Percentiles rank a stretch among this genome's conserved stretches.
These are phyloP conservation scores for Sinelater perroti DNA, from an alignment of 2,888 invertebrate genomes.

Conservation along the genomic window DNA sequence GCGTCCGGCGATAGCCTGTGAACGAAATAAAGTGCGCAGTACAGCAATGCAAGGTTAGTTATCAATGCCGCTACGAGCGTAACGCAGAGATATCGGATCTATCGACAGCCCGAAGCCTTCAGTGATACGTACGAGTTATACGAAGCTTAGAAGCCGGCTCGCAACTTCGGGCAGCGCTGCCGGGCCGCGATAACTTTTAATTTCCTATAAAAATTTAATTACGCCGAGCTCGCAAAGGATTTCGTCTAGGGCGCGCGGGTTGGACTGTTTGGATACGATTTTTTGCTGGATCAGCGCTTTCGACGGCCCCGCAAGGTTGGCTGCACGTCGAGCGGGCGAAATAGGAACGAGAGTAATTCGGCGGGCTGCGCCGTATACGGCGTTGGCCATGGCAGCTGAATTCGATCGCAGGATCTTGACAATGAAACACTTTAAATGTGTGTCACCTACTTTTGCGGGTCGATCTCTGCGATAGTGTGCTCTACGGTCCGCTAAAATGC, in stretches of 20 bases:
- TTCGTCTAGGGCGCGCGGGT: no score
- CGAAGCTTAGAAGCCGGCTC: no score
- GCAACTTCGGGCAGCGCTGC: no score
- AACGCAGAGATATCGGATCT: conserved; percentile 8
- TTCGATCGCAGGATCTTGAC: conserved; percentile 40
- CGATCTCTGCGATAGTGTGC: conserved; percentile 33
- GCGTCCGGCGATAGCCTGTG: not conserved
- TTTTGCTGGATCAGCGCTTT: no score
- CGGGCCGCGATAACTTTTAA: no score
- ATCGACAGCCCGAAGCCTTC: conserved; percentile 8
- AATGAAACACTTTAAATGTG: conserved; percentile 41
- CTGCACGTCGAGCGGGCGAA: no score
- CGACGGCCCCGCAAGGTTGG: no score
- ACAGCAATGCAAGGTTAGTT: conserved; percentile 15
- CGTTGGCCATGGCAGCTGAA: conserved; percentile 24
- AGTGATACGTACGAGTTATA: conserved; percentile 11
- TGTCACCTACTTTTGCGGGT: conserved; percentile 40
- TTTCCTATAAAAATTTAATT: no score
- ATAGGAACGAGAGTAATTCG: conserved; percentile 7
- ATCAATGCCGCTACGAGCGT: conserved; percentile 9
- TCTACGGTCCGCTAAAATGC: conserved; percentile 12
- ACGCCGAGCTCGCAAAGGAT: no score
- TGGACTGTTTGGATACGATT: no score
- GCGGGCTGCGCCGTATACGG: conserved; percentile 19
- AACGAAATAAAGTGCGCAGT: conserved; percentile 13